phyloP scores from a whole-genome alignment of 2,113 vertebrate genomes.

The Furnarius figulus region DNA sequence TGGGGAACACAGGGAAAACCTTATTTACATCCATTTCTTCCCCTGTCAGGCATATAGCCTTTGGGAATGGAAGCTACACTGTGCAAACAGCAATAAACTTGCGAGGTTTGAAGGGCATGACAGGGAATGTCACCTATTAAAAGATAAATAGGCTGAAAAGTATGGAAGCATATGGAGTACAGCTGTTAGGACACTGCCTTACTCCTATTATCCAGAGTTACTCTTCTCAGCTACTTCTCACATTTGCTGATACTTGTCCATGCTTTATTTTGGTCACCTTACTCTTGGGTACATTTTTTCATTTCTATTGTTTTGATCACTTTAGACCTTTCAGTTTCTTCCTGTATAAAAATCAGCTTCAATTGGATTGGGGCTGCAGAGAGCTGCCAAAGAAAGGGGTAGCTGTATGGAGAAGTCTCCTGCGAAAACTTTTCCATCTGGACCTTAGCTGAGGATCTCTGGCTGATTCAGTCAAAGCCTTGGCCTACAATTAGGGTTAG shows the following conservation, averaged over 20 bases:
- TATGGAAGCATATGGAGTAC: background rate
- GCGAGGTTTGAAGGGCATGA: background rate
- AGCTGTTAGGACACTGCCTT: background rate
- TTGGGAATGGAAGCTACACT: background rate
- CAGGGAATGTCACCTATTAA: background rate
- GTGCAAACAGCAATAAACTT: constrained; percentile 16
- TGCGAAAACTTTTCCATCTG: background rate
- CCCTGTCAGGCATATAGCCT: background rate
- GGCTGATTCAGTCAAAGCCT: background rate
- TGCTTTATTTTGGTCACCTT: background rate
- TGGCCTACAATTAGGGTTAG: background rate
- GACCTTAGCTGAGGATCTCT: background rate
- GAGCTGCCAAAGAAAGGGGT: background rate
- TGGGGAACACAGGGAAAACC: background rate
- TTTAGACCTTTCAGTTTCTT: background rate
- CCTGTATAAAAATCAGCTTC: background rate
- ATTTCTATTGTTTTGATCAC: background rate
- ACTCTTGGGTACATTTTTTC: background rate
- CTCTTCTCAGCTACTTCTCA: background rate
- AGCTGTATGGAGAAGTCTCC: background rate
- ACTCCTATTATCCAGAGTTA: background rate
- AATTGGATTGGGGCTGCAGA: background rate
- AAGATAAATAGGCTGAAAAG: constrained; percentile 7
- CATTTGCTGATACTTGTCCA: background rate
- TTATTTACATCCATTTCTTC: background rate